Base-by-base conservation (phyloP, 2,113 vertebrate species). In the Gallinago jamesoni region DNA sequence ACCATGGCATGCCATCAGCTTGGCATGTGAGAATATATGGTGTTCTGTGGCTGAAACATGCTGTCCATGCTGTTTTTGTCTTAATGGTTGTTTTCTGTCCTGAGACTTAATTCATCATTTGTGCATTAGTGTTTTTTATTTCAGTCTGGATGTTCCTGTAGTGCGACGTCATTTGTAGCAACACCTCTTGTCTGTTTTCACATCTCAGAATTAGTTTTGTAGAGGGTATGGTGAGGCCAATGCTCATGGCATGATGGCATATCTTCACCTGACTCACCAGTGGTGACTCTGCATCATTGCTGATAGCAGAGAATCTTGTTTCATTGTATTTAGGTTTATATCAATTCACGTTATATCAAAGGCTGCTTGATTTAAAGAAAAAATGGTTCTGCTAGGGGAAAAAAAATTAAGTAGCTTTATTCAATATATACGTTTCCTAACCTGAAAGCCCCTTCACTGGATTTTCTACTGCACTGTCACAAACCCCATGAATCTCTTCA, bases 401-500 rank as follows among this genome's bases (percentile, higher is more conserved):
- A 67, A 45, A 45, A 87, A 77, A 69, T 14, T 28, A 93, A 69
- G 43, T 87, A 81, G 39, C 57, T 89, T 80, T 93, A 89, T 87
- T 94, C 50, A 35, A 66, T 89, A 67, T 95, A 39, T 55, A 55
- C 77, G 75, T 90, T 97, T 52, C 84, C 89, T 96, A 86, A 96
- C 37, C 75, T 76, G 64, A 91, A 92, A 94, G 75, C 66, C 84
- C 37, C 68, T 82, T 89, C 82, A 41, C 69, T 96, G 95, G 80
- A 94, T 92, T 97, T 86, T 96, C 76, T 96, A 86, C 64, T 52
- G 67, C 90, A 87, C 89, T 92, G 60, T 95, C 91, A 92, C 96
- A 97, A 98, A 98, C 91, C 85, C 94, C 97, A 84, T 96, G 96
- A 97, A 96, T 98, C 84, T 98, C 97, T 98, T 97, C 97, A 93